Base-by-base conservation (phyloP, 2,113 vertebrate species). In the Sitta europaea region DNA sequence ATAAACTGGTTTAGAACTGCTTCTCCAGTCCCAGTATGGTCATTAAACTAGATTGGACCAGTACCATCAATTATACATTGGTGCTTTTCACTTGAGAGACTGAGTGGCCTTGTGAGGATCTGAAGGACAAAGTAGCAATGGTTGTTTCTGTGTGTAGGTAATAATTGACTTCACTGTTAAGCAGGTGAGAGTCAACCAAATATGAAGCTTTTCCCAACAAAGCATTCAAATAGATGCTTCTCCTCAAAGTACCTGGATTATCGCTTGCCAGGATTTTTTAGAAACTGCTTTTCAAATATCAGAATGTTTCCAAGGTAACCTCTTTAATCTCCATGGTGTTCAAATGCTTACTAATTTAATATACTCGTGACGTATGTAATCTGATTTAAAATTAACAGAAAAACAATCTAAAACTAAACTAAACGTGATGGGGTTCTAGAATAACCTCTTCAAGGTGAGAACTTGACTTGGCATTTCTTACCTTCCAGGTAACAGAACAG, bases 271-370 rank as follows among this genome's bases (percentile, higher is more conserved):
- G 48, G 16, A 0, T n/a, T 40, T 67, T 88, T 73, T 85, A 80
- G 72, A 83, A 95, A 59, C 65, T 53, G 43, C 5, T 82, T 88
- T 93, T 92, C 63, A 74, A 80, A 68, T 66, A 86, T 6, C 40
- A 57, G 65, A 71, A 83, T 93, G 74, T 90, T 91, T 92, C 85
- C 84, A 85, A 86, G 90, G 90, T 89, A 97, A 83, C 90, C 63
- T 79, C 59, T 82, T 93, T 71, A 85, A 74, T 93, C 48, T 67
- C 59, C 29, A 40, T n/a, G 83, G 11, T 63, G 62, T 83, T 93
- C 43, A 83, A 62, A 66, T 88, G 51, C 61, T 92, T 40, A 29
- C 55, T 92, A 79, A 38, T 73, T 96, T 84, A 94, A 83, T 86
- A 71, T 36, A 84, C 36, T 43, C 6, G 3, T 36, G 50, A 47